phyloP scores from a whole-genome alignment of 1,140 invertebrate genomes.

The Holcopasites calliopsidis region DNA sequence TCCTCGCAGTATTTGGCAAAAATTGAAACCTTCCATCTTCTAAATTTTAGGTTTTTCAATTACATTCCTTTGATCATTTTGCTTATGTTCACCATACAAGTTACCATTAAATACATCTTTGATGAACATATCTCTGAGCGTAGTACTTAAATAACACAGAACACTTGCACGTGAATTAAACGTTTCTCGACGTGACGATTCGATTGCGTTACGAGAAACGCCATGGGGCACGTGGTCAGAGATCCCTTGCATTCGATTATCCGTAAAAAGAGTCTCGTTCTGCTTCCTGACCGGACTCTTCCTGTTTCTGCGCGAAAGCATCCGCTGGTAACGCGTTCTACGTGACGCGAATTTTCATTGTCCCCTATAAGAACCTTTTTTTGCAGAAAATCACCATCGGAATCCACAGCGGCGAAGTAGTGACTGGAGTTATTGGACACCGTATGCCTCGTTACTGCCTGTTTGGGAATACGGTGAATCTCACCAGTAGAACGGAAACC shows the following conservation, averaged over 20 bases:
- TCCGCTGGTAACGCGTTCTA: conserved; percentile 12
- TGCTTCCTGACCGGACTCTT: conserved; percentile 22
- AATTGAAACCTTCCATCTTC: too few relatives aligned
- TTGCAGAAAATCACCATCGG: conserved; percentile 95
- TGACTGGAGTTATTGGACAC: conserved; percentile 97
- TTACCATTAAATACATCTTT: too few relatives aligned
- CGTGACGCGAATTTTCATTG: conserved; percentile 16
- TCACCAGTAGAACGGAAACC: conserved; percentile 97
- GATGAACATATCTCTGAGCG: background rate
- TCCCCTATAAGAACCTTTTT: conserved; percentile 11
- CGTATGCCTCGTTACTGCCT: conserved; percentile 98
- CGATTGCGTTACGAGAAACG: background rate
- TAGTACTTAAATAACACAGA: background rate
- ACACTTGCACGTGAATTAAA: background rate
- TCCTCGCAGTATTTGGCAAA: too few relatives aligned
- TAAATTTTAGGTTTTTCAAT: too few relatives aligned
- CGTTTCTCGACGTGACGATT: background rate
- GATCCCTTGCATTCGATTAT: conserved; percentile 23
- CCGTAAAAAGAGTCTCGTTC: conserved; percentile 36
- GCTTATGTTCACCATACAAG: too few relatives aligned
- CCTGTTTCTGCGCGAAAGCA: conserved; percentile 32
- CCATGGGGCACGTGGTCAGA: background rate
- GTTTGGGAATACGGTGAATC: conserved; percentile 97
- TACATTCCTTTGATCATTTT: too few relatives aligned
- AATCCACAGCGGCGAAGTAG: conserved; percentile 97